A percentile compares a stretch with the other conserved stretches of the same genome.
These are phyloP conservation scores for Axis porcinus DNA, from an alignment of 2,113 vertebrate species.

Conservation along the genomic window DNA sequence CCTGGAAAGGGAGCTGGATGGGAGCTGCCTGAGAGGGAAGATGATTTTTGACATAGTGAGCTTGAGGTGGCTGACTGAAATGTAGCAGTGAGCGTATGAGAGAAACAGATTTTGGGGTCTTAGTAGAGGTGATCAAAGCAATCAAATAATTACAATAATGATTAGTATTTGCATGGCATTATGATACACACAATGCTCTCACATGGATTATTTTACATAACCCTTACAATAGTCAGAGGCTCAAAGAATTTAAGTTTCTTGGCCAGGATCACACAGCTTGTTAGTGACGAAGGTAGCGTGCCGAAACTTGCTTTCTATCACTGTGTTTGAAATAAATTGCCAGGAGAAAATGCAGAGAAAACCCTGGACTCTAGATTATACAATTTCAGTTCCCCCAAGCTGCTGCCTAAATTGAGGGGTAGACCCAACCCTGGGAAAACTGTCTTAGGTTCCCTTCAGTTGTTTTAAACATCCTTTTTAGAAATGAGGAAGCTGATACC, in stretches of 20 bases:
- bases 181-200: background rate
- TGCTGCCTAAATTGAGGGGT: background rate
- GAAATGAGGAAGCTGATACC: background rate
- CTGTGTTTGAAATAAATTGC: background rate
- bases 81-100: background rate
- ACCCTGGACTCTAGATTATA: background rate
- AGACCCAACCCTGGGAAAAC: background rate
- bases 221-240: background rate
- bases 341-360: background rate
- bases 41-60: background rate
- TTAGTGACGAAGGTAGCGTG: background rate
- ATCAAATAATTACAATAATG: background rate
- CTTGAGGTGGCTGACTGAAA: background rate
- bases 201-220: background rate
- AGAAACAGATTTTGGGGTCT: background rate
- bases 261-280: background rate
- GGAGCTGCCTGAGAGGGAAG: background rate
- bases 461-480: background rate
- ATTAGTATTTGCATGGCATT: background rate
- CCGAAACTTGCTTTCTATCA: background rate
- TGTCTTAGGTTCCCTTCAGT: background rate
- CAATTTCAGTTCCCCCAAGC: background rate
- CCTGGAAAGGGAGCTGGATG: background rate
- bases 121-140: background rate
- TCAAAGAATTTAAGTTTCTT: background rate